Evolutionary conservation across 1,140 invertebrate species (phyloP).

Genomic region (Leptinotarsa defecta): DNA sequence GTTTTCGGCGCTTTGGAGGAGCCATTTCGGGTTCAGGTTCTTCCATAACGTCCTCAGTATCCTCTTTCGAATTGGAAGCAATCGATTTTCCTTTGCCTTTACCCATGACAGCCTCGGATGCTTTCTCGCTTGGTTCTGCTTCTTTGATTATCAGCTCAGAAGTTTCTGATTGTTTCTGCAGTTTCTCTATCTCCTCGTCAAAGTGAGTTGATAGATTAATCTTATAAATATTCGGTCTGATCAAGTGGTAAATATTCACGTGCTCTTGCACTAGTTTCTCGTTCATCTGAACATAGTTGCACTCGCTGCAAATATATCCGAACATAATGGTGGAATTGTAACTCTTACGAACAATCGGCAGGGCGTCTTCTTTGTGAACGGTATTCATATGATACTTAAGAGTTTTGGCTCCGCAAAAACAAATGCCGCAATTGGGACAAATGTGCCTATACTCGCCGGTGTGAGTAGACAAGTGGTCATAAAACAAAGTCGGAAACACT

Average conservation of each 20-base stretch:
- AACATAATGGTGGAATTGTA: conserved; percentile 55
- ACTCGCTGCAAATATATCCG: conserved; percentile 69
- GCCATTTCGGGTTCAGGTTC: conserved; percentile 11
- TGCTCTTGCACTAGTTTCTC: conserved; percentile 65
- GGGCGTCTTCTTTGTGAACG: conserved; percentile 33
- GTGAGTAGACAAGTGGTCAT: conserved; percentile 70
- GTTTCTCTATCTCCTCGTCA: conserved; percentile 23
- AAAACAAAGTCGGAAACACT: conserved; percentile 38
- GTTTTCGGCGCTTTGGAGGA: conserved; percentile 14
- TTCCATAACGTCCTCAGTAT: not conserved
- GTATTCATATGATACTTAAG: conserved; percentile 56
- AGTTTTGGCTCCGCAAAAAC: conserved; percentile 55
- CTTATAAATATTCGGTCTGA: conserved; percentile 36
- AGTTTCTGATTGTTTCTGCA: not conserved
- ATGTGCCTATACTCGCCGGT: conserved; percentile 72
- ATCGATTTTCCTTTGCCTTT: conserved; percentile 1
- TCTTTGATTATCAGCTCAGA: not conserved
- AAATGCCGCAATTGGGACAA: conserved; percentile 64
- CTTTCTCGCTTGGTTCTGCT: not conserved
- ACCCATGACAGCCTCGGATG: not conserved
- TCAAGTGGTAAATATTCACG: conserved; percentile 53
- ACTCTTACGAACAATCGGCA: conserved; percentile 22
- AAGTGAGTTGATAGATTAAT: conserved; percentile 37
- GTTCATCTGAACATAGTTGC: conserved; percentile 70
- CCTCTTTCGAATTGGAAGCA: not conserved